Base-by-base conservation (phyloP, 2,797 vertebrate species). In the Epinephelus coioides region DNA sequence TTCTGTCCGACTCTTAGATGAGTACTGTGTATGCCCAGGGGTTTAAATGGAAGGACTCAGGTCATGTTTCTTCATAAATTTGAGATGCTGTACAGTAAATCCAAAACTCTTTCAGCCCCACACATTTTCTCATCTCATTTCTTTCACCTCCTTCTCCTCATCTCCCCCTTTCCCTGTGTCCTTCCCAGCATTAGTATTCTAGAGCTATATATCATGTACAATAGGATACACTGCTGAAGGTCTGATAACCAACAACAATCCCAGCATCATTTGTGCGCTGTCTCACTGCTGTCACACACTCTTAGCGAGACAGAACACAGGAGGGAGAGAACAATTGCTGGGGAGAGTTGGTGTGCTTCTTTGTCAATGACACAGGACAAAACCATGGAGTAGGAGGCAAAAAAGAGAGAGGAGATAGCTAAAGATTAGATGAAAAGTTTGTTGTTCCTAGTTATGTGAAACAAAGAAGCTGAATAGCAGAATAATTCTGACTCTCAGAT, bases 171-270 rank as follows among this genome's bases (percentile, higher is more conserved):
- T 84, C 79, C 25, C 72, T 64, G 23, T 46, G 46, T 74, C 27
- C 55, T 65, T 67, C 72, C 25, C 19, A 61, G 61, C 59, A 79
- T 88, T 77, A 78, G 74, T 66, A 85, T 84, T 89, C 81, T 66
- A 17, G 59, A 13, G 30, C 53, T 81, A 73, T 76, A 69, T 43
- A 72, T 76, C 6, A 38, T 84, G 46, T 82, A 81, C 64, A 86
- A 83, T 82, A 81, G 72, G 69, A 83, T 80, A 65, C 57, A 30
- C 78, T 61, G 69, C 44, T 69, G 25, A 88, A 76, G 25, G 56
- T 76, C 84, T 83, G 85, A 90, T 89, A 91, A 88, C 73, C 69
- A 78, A 59, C 83, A 85, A 82, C 89, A 91, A 82, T 87, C 54
- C 84, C 79, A 78, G 57, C 61, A 85, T 87, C 66, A 83, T 88